phyloP scores from a whole-genome alignment of 2,797 vertebrate species.

The Chrosomus eos region DNA sequence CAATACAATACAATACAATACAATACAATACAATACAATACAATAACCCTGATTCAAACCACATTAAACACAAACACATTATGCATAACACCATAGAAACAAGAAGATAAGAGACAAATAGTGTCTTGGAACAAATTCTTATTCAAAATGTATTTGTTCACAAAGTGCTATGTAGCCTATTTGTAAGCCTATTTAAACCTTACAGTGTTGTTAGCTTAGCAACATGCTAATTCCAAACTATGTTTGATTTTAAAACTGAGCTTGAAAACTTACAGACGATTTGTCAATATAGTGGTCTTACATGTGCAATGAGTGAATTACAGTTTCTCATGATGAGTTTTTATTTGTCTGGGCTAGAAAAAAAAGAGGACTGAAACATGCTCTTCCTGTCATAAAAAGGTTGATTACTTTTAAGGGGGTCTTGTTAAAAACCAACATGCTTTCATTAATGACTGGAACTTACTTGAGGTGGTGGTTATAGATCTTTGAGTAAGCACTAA shows the following conservation, averaged over 20 bases:
- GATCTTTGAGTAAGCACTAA: slow-evolving; percentile 30
- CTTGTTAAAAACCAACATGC: slow-evolving; percentile 71
- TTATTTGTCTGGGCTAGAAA: slow-evolving; percentile 68
- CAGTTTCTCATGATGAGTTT: slow-evolving; percentile 68
- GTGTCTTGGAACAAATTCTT: slow-evolving; percentile 1
- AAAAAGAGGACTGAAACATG: slow-evolving; percentile 67
- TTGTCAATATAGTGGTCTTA: slow-evolving; percentile 63
- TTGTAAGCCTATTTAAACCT: not conserved
- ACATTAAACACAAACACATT: not conserved
- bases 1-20: not conserved
- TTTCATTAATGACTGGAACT: slow-evolving; percentile 68
- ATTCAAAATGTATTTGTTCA: not conserved
- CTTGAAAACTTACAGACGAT: slow-evolving; percentile 64
- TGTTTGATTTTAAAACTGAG: not conserved
- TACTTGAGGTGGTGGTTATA: slow-evolving; percentile 33
- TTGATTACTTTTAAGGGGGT: slow-evolving; percentile 64
- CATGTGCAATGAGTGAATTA: slow-evolving; percentile 63
- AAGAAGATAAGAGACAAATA: not conserved
- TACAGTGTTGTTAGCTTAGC: slow-evolving; percentile 5
- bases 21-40: not conserved
- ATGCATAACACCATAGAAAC: not conserved
- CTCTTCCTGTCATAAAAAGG: slow-evolving; percentile 75
- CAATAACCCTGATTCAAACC: not conserved
- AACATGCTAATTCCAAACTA: not conserved
- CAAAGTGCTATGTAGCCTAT: not conserved